phyloP scores from a whole-genome alignment of 2,888 invertebrate species.

The Drosophila barbarae region DNA sequence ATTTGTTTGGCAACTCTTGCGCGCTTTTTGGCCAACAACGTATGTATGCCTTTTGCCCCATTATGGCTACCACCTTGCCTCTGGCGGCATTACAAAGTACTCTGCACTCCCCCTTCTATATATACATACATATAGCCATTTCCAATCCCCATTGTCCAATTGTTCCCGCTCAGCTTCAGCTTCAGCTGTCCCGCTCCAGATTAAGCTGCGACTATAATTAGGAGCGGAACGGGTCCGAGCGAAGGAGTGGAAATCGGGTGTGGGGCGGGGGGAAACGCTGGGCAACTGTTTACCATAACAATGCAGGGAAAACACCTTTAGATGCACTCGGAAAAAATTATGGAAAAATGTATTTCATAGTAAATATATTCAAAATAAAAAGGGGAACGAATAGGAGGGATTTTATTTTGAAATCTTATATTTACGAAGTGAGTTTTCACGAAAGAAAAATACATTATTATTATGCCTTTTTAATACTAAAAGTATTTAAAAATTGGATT shows the following conservation, averaged over 20 bases:
- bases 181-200: constrained; percentile 60
- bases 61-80: constrained; percentile 31
- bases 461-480: too few relatives aligned
- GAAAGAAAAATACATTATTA: too few relatives aligned
- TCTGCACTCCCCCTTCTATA: constrained; percentile 13
- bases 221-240: constrained; percentile 52
- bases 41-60: constrained; percentile 14
- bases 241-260: background rate
- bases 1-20: constrained; percentile 76
- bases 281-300: constrained; percentile 73
- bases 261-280: background rate
- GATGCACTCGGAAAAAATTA: constrained; percentile 5
- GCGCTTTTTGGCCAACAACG: constrained; percentile 70
- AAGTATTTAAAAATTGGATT: too few relatives aligned
- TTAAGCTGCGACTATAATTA: constrained; percentile 68
- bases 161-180: constrained; percentile 45
- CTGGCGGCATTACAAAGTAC: constrained; percentile 53
- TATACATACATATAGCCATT: constrained; percentile 21
- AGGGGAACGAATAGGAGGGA: too few relatives aligned
- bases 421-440: too few relatives aligned
- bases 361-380: background rate
- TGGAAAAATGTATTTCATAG: background rate
- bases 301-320: constrained; percentile 67
- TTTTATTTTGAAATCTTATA: too few relatives aligned
- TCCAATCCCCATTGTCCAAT: constrained; percentile 52